Base-by-base conservation (phyloP, 1,140 invertebrate species). In the Metaphire vulgaris region DNA sequence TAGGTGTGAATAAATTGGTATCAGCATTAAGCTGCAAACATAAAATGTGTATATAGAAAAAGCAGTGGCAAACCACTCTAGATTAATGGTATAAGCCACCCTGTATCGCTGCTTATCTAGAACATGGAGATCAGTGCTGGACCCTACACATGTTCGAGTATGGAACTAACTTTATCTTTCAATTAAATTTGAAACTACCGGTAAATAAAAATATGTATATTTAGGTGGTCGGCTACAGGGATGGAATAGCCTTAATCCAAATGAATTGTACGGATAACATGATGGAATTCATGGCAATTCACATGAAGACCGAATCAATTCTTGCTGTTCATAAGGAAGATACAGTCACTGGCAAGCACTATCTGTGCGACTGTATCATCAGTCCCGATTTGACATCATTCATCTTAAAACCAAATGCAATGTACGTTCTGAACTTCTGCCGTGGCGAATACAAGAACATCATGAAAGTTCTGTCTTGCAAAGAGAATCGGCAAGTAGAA, bases 351-450 rank as follows among this genome's bases (percentile, higher is more conserved):
- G 74, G 73, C 15, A 72, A 73, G 31, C 77, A 78, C 64, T 78
- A 78, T 69, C 74, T 78, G 16, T 78, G 77, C 30, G 77, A 78
- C 74, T 75, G 73, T 74, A 70, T 78, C 31, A 74, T 78, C 67
- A 78, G 77, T 28, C 77, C 77, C 29, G 77, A 78, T 64, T 66
- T 78, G 67, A 30, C 72, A 6, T 75, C 73, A 26, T 78, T 78
- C 68, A 75, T 78, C 69, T 21, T 78, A 30, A 78, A 78, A 68
- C 77, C 77, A 21, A 78, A 78, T 28, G 77, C 77, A 33, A 78
- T 78, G 77, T 78, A 78, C 74, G 73, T 75, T 26, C 73, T 78
- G 26, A 78, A 78, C 74, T 78, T 78, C 74, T 78, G 77, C 29
- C 73, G 77, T 0, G 77, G 69, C 15, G 73, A 78, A 2, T 78